Evolutionary conservation across 2,797 vertebrate species (phyloP).

Genomic region (Sternarchorhynchus goeldii): DNA sequence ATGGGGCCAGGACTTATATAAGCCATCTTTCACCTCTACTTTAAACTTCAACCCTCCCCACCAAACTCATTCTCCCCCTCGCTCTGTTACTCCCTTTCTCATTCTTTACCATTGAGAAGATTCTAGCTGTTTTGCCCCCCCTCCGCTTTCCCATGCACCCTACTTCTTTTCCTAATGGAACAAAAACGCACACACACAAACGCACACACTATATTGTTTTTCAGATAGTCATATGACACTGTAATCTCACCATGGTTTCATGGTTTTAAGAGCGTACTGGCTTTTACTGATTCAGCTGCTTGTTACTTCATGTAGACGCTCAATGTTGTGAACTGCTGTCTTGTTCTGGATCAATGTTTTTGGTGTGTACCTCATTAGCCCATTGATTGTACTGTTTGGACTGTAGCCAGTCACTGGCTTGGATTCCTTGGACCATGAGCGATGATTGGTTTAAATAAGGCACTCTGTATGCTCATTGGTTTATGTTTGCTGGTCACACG

Average conservation of each 20-base stretch:
- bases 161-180: slow-evolving; percentile 27
- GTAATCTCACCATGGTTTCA: slow-evolving; percentile 42
- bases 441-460: slow-evolving; percentile 44
- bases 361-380: slow-evolving; percentile 39
- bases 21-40: slow-evolving; percentile 34
- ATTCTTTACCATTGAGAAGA: slow-evolving; percentile 39
- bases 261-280: slow-evolving; percentile 32
- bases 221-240: slow-evolving; percentile 30
- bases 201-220: slow-evolving; percentile 19
- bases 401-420: slow-evolving; percentile 26
- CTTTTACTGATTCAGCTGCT: slow-evolving; percentile 18
- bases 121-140: slow-evolving; percentile 36
- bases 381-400: slow-evolving; percentile 43
- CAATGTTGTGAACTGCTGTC: not conserved
- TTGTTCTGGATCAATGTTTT: slow-evolving; percentile 17
- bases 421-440: slow-evolving; percentile 15
- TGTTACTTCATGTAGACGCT: slow-evolving; percentile 2
- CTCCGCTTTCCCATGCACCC: slow-evolving; percentile 28
- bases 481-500: slow-evolving; percentile 37
- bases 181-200: slow-evolving; percentile 13
- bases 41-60: not conserved
- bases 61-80: slow-evolving; percentile 3
- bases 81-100: slow-evolving; percentile 17
- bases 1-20: slow-evolving; percentile 42
- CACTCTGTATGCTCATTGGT: slow-evolving; percentile 41